Evolutionary conservation across 2,797 vertebrate genomes (phyloP).

Genomic region (Lepidocolaptes lacrymiger): DNA sequence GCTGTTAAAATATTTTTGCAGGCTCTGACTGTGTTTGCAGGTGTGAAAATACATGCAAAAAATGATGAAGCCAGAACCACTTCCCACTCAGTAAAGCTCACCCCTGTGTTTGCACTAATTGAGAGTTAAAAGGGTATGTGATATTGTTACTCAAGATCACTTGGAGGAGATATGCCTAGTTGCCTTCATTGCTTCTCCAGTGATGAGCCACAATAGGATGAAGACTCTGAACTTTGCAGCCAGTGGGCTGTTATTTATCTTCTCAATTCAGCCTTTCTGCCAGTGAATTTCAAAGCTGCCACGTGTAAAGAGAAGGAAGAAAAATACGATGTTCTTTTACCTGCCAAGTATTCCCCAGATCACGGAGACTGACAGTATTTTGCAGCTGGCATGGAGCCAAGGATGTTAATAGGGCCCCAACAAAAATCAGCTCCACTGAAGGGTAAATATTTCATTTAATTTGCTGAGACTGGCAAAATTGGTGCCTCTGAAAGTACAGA

Average conservation of each 20-base stretch:
- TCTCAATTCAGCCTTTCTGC: conserved; percentile 5
- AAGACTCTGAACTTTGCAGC: not conserved
- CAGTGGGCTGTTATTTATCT: not conserved
- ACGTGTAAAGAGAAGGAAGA: not conserved
- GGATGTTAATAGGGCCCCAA: not conserved
- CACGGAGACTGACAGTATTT: not conserved
- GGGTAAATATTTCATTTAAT: not conserved
- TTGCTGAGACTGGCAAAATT: not conserved
- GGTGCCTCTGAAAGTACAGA: not conserved
- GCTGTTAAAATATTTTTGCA: conserved; percentile 1
- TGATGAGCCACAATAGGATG: not conserved
- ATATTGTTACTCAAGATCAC: not conserved
- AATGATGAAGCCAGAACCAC: not conserved
- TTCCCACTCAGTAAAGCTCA: not conserved
- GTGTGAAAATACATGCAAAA: not conserved
- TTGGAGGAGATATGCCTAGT: not conserved
- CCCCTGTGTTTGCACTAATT: not conserved
- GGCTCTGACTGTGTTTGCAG: not conserved
- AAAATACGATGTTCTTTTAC: not conserved
- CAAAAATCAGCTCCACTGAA: not conserved
- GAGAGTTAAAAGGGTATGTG: not conserved
- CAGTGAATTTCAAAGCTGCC: conserved; percentile 10
- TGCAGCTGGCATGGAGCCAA: not conserved
- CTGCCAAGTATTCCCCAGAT: not conserved
- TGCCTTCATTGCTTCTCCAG: not conserved